Evolutionary conservation across 2,888 invertebrate species (phyloP).

Genomic region (Andrena fulva): DNA sequence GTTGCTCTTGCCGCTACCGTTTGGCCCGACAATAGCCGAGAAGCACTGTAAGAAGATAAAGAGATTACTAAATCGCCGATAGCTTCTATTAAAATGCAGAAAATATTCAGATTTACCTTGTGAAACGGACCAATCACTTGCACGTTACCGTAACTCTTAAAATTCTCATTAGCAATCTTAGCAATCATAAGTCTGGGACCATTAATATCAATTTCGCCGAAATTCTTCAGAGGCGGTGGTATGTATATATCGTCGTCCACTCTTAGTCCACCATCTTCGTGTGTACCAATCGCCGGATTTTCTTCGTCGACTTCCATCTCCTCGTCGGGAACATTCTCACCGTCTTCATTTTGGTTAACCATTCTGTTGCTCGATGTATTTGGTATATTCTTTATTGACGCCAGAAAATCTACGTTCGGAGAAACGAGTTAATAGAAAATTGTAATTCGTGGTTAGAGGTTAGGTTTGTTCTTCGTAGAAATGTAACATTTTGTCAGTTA

Average conservation of each 20-base stretch:
- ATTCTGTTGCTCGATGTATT: slow-evolving; percentile 22
- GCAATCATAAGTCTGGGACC: slow-evolving; percentile 96
- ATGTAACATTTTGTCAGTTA: background rate
- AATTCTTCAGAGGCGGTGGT: slow-evolving; percentile 90
- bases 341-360: background rate
- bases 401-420: background rate
- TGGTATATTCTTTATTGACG: background rate
- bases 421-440: background rate
- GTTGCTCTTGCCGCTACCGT: slow-evolving; percentile 99
- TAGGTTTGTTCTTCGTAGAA: slow-evolving; percentile 3
- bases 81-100: background rate
- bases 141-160: slow-evolving; percentile 97
- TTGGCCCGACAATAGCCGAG: slow-evolving; percentile 98
- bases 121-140: slow-evolving; percentile 97
- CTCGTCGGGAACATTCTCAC: too few species aligned
- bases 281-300: slow-evolving; percentile 47
- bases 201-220: slow-evolving; percentile 89
- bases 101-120: slow-evolving; percentile 88
- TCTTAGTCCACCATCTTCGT: slow-evolving; percentile 90
- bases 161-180: slow-evolving; percentile 96
- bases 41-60: slow-evolving; percentile 90
- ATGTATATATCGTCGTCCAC: slow-evolving; percentile 93
- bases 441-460: slow-evolving; percentile 23
- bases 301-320: slow-evolving; percentile 56
- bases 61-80: background rate